Percentiles rank a stretch among this genome's conserved stretches.
Evolutionary conservation across 2,113 vertebrate species (phyloP).

Genomic region (Cricetomys ansorgei): DNA sequence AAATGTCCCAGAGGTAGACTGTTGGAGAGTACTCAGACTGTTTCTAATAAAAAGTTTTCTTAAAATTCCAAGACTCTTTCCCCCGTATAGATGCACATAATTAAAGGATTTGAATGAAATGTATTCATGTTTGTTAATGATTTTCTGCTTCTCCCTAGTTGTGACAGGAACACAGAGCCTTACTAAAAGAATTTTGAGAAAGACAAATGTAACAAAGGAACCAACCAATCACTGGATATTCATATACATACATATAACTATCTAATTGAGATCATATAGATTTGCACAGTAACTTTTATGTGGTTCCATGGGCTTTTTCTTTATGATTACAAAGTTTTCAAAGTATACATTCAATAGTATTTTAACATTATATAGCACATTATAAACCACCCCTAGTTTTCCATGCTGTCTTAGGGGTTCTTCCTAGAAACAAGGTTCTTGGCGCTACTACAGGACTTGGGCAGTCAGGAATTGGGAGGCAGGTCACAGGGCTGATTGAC

Average conservation of each 20-base stretch:
- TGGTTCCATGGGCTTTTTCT: not conserved
- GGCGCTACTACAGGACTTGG: not conserved
- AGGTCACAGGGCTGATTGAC: not conserved
- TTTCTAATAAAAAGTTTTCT: constrained; percentile 78
- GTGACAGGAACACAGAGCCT: constrained; percentile 46
- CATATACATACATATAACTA: not conserved
- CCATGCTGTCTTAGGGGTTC: not conserved
- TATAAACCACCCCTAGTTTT: not conserved
- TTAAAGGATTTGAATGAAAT: constrained; percentile 40
- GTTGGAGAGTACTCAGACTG: constrained; percentile 38
- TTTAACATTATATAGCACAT: not conserved
- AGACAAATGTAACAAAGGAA: constrained; percentile 27
- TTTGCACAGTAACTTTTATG: constrained; percentile 47
- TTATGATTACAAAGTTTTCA: not conserved
- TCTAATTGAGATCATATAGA: not conserved
- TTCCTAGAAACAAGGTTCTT: not conserved
- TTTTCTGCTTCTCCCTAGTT: constrained; percentile 51
- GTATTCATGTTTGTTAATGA: constrained; percentile 57
- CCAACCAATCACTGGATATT: not conserved
- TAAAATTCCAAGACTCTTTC: constrained; percentile 66
- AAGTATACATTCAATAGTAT: not conserved
- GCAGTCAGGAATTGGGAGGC: not conserved
- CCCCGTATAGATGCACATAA: constrained; percentile 58
- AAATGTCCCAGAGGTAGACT: constrained; percentile 58
- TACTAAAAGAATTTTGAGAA: not conserved